Base-by-base conservation (phyloP, 1,140 invertebrate genomes). In the Papilio polyxenes region DNA sequence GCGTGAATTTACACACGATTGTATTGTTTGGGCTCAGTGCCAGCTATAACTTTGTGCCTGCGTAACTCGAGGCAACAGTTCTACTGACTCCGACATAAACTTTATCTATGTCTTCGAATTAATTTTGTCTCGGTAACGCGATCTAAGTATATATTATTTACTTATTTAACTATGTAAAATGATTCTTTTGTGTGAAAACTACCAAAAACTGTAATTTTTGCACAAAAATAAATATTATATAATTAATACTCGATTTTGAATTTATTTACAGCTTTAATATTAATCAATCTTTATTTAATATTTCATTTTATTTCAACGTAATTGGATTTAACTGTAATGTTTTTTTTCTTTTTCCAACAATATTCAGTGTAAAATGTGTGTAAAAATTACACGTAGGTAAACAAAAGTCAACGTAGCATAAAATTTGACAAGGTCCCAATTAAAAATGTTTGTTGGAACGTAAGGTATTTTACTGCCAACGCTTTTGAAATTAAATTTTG, bases 341-440 rank as follows among this genome's bases (percentile, higher is more conserved):
- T 69, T 69, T n/a, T 37, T 69, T n/a, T n/a, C n/a, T n/a, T n/a
- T 37, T 23, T 8, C n/a, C 5, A 7, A 37, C 23, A 69, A 69
- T 37, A 69, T 69, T 37, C 23, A 15, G 4, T 8, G 11, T 31
- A 11, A 65, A 65, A 65, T 65, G 7, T 65, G 20, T 23, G 23
- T 23, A 69, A 69, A 69, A 69, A 69, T 69, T 69, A 37, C 23
- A 69, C 65, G 65, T 69, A 69, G 31, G 31, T 10, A 37, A 69
- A 11, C 65, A 37, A 69, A 69, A 69, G 9, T 69, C 11, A 69
- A 37, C 65, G 65, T 69, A 11, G 65, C 65, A 69, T 10, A 69
- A 69, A 69, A 69, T 69, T 69, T 69, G 23, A 69, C 65, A 69
- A 69, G 65, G 65, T 37, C 65, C 65, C 31, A 69, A 69, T 69